Percentiles rank a stretch among this genome's conserved stretches.
Evolutionary conservation across 2,797 vertebrate genomes (phyloP).

Genomic region (Myotis daubentonii): DNA sequence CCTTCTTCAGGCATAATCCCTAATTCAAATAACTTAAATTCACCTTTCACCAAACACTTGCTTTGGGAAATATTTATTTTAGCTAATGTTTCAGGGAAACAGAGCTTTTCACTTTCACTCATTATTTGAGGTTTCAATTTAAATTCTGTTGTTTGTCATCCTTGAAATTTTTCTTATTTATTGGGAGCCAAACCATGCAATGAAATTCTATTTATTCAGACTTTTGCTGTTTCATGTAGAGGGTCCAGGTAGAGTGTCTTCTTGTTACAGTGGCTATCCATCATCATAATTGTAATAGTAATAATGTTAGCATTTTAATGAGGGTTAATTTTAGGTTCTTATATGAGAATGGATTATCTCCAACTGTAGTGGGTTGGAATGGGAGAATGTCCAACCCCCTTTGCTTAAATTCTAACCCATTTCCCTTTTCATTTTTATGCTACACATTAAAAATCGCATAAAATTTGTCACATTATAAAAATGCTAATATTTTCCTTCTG

Average conservation of each 20-base stretch:
- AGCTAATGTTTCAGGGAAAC: too few species aligned
- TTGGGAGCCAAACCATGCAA: neutral
- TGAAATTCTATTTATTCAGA: neutral
- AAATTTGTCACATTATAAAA: neutral
- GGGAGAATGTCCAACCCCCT: neutral
- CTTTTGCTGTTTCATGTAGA: neutral
- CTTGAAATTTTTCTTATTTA: neutral
- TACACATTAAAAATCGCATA: neutral
- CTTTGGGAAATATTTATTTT: neutral
- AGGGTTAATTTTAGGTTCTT: neutral
- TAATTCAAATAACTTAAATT: neutral
- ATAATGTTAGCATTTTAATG: neutral
- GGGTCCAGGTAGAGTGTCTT: neutral
- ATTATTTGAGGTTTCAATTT: neutral
- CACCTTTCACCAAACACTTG: neutral
- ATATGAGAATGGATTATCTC: neutral
- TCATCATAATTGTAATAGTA: neutral
- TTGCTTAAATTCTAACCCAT: neutral
- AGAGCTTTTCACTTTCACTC: neutral
- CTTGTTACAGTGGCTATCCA: neutral
- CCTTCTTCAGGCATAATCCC: neutral
- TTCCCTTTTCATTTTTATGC: neutral
- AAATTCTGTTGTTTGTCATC: neutral
- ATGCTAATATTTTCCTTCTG: neutral
- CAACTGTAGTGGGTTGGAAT: accelerated